Base-by-base conservation (phyloP, 2,113 vertebrate species). In the Tautogolabrus adspersus region DNA sequence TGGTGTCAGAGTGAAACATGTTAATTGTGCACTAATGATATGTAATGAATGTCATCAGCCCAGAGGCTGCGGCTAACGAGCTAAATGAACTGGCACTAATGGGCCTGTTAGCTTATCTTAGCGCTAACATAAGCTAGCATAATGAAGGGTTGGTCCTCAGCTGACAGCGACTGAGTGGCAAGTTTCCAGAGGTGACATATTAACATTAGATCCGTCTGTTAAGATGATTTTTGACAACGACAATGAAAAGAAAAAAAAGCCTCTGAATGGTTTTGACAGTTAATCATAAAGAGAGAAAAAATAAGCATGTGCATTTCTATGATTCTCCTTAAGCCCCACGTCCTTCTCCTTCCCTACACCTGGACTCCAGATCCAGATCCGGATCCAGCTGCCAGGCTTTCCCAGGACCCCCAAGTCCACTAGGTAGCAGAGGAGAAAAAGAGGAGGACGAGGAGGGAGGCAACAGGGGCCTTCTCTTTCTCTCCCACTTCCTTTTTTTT, bases 321-420 rank as follows among this genome's bases (percentile, higher is more conserved):
- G 19, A 3, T 2, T 47, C 62, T 47, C 12, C 23, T 19, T 6
- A 49, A 49, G 38, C 66, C 13, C 30, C 6, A 5, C 0, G 18
- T 75, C 69, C 16, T 69, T 58, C 13, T 72, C 8, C 38, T 69
- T 38, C 51, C 63, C 16, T 83, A 37, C 58, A 93, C 90, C 90
- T 93, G 90, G 75, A 84, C 64, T 84, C 91, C 93, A 79, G 82
- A 89, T 96, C 95, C 96, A 26, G 87, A 91, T 91, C 68, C 34
- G 5, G 81, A 90, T 98, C 97, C 97, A 94, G 95, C 90, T 92
- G 90, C 98, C 97, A 6, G 84, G 92, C 94, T 97, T 99, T 97
- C 94, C 91, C 87, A 30, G 82, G 89, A 89, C 90, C 95, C 94
- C 87, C 85, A 93, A 93, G 93, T 95, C 93, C 93, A 94, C 95